Conservation (phyloP, 2,888 invertebrate species). For the Drosophila tanythrix region DNA sequence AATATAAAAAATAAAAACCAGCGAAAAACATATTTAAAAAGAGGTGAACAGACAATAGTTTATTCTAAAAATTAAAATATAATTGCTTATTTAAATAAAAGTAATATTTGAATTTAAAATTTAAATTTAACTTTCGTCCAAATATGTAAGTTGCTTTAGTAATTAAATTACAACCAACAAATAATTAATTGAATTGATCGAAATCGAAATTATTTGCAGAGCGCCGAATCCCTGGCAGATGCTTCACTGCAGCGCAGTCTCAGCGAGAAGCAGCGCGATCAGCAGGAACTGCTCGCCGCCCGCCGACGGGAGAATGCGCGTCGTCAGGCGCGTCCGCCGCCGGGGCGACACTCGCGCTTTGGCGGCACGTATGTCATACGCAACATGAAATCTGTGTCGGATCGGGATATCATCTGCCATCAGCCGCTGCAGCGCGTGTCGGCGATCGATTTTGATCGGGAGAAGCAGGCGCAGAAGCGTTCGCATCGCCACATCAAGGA, state of each 20-base stretch:
- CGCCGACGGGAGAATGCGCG: conserved; percentile 89
- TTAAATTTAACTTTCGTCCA: background rate
- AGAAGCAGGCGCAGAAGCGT: conserved; percentile 92
- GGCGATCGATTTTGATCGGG: conserved; percentile 91
- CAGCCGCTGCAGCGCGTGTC: conserved; percentile 92
- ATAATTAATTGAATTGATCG: background rate
- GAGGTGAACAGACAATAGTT: no score
- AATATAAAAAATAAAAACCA: no score
- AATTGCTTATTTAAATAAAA: no score
- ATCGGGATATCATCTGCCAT: conserved; percentile 94
- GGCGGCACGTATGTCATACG: conserved; percentile 96
- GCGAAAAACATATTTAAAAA: no score
- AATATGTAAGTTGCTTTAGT: background rate
- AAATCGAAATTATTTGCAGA: conserved; percentile 77
- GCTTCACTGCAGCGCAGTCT: conserved; percentile 91
- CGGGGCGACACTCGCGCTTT: conserved; percentile 93
- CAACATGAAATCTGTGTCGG: conserved; percentile 96
- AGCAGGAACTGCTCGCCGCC: conserved; percentile 90
- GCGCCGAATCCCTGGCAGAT: conserved; percentile 90
- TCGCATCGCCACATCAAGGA: conserved; percentile 89
- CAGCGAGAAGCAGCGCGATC: conserved; percentile 93
- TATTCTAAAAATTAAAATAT: no score
- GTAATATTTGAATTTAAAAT: background rate
- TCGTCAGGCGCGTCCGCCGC: conserved; percentile 76
- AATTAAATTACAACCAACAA: background rate